These are phyloP conservation scores for Scytalopus superciliaris DNA, from an alignment of 2,113 vertebrate genomes.

Conservation along the genomic window DNA sequence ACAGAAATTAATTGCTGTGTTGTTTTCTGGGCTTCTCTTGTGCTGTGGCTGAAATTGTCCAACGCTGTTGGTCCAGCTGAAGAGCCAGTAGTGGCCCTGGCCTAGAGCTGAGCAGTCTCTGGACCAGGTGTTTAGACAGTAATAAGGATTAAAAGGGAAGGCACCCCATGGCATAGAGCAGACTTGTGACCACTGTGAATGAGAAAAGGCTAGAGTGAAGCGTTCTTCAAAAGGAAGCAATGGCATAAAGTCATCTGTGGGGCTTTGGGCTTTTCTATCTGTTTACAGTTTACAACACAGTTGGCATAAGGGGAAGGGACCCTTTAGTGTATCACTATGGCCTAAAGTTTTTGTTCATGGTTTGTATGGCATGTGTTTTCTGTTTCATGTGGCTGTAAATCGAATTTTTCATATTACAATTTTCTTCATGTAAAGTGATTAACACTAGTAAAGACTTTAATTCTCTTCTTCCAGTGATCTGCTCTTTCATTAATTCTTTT, in stretches of 20 bases:
- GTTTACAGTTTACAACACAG: not conserved
- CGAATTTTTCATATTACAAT: not conserved
- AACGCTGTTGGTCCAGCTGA: fast-evolving
- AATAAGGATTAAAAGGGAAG: not conserved
- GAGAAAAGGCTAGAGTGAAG: not conserved
- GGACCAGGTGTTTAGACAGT: not conserved
- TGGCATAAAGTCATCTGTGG: not conserved
- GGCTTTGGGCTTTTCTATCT: not conserved
- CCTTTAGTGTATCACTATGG: not conserved
- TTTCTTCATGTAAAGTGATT: not conserved
- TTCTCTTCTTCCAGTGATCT: not conserved
- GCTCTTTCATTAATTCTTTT: not conserved
- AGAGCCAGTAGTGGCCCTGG: not conserved
- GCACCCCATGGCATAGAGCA: not conserved
- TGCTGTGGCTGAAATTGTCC: not conserved
- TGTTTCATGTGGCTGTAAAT: not conserved
- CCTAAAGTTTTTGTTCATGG: not conserved
- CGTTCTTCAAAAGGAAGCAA: not conserved
- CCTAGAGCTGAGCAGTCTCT: not conserved
- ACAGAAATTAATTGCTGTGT: not conserved
- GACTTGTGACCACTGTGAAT: not conserved
- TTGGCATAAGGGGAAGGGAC: not conserved
- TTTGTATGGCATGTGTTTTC: not conserved
- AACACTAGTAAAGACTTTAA: not conserved
- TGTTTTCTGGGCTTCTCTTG: not conserved